Conservation (phyloP, 2,797 vertebrate genomes). For the Phrynocephalus vlangalii region DNA sequence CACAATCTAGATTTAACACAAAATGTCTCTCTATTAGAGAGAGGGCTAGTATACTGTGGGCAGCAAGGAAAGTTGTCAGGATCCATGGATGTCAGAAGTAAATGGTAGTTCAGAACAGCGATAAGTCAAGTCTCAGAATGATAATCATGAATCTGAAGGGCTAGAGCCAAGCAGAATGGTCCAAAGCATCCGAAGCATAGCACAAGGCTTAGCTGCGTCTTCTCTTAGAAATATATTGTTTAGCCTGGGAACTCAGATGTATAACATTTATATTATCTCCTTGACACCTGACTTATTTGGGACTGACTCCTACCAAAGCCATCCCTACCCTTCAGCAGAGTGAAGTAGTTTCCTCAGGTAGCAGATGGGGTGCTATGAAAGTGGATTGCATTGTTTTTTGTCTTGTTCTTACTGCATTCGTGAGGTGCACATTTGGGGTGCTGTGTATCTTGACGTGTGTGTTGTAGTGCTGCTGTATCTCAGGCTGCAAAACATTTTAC, state of each 20-base stretch:
- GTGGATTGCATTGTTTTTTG: neutral
- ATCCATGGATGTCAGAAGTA: neutral
- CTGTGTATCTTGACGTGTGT: neutral
- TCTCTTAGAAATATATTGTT: neutral
- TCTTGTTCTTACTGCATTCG: neutral
- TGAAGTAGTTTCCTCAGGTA: neutral
- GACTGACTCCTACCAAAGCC: too few relatives aligned
- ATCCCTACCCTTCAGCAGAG: neutral
- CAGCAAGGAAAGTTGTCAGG: neutral
- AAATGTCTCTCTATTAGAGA: constrained; percentile 21
- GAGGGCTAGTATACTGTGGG: constrained; percentile 24
- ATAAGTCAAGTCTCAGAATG: neutral
- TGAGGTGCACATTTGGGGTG: neutral
- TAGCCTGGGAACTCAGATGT: neutral
- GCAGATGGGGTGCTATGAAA: neutral
- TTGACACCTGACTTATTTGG: neutral
- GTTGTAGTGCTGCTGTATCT: neutral
- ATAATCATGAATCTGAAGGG: neutral
- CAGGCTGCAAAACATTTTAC: neutral
- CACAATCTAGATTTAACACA: constrained; percentile 30
- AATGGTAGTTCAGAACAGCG: too few relatives aligned
- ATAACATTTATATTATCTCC: neutral
- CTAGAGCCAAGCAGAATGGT: neutral
- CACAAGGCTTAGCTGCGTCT: neutral
- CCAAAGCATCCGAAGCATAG: neutral